Conservation (phyloP, 1,140 invertebrate genomes). For the Drosophila malerkotliana region DNA sequence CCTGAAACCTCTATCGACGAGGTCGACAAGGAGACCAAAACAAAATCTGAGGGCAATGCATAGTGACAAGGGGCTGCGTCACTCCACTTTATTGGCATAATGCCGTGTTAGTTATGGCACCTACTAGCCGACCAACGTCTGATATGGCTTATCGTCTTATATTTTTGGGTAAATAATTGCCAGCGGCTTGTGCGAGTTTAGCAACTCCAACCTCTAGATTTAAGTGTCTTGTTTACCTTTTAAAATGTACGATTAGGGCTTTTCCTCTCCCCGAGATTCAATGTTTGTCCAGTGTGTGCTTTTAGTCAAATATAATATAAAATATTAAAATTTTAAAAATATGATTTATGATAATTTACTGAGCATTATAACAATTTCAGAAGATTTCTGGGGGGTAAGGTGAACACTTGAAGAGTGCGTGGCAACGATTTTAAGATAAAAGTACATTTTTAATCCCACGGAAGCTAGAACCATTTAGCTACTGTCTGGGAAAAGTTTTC, state of each 20-base stretch:
- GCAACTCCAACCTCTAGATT: slow-evolving; percentile 44
- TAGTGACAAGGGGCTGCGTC: slow-evolving; percentile 48
- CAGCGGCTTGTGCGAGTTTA: slow-evolving; percentile 23
- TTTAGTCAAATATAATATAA: slow-evolving; percentile 35
- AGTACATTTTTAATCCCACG: background rate
- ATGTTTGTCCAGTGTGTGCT: slow-evolving; percentile 25
- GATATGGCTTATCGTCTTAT: slow-evolving; percentile 46
- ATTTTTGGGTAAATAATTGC: slow-evolving; percentile 51
- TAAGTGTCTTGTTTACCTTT: slow-evolving; percentile 33
- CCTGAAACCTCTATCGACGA: slow-evolving; percentile 1
- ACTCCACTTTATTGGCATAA: slow-evolving; percentile 63
- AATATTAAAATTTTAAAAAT: background rate
- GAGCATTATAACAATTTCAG: background rate
- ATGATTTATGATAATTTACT: slow-evolving; percentile 24
- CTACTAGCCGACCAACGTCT: slow-evolving; percentile 15
- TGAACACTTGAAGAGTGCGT: slow-evolving; percentile 15
- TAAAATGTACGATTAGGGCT: slow-evolving; percentile 24
- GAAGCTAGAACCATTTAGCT: slow-evolving; percentile 22
- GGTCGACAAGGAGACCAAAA: slow-evolving; percentile 25
- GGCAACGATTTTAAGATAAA: slow-evolving; percentile 2
- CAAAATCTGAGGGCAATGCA: slow-evolving; percentile 26
- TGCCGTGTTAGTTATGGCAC: slow-evolving; percentile 59
- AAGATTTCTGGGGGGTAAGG: background rate
- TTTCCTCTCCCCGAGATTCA: slow-evolving; percentile 8
- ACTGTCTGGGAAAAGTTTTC: slow-evolving; percentile 18